Percentiles rank a stretch among this genome's conserved stretches.
Conservation (phyloP, 2,113 vertebrate genomes). For the Ramphastos sulfuratus region DNA sequence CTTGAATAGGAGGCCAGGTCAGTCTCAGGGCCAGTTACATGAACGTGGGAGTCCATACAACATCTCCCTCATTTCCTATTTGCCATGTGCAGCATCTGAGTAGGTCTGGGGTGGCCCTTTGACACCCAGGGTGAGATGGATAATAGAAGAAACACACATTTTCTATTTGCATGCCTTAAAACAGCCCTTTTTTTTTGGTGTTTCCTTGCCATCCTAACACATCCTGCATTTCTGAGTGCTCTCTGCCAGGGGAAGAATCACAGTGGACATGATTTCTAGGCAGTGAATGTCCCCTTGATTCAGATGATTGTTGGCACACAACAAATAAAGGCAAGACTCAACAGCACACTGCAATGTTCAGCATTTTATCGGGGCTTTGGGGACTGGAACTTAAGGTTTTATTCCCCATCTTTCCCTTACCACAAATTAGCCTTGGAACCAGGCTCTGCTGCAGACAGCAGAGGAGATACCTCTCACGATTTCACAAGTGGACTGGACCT, state of each 20-base stretch:
- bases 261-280: neutral
- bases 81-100: neutral
- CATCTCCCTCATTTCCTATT: neutral
- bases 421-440: neutral
- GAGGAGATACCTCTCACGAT: neutral
- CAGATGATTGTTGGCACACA: fast-evolving
- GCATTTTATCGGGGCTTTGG: neutral
- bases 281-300: neutral
- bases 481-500: neutral
- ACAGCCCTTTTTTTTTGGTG: neutral
- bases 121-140: neutral
- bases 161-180: neutral
- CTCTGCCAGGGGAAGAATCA: neutral
- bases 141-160: neutral
- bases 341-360: neutral
- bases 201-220: neutral
- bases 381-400: neutral
- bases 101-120: neutral
- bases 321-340: neutral
- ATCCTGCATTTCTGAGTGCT: neutral
- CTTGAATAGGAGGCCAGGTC: neutral
- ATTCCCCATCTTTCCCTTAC: neutral
- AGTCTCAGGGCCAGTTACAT: fast-evolving
- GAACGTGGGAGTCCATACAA: neutral
- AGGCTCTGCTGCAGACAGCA: neutral